These are phyloP conservation scores for Progne subis DNA, from an alignment of 2,113 vertebrate genomes.

Conservation along the genomic window DNA sequence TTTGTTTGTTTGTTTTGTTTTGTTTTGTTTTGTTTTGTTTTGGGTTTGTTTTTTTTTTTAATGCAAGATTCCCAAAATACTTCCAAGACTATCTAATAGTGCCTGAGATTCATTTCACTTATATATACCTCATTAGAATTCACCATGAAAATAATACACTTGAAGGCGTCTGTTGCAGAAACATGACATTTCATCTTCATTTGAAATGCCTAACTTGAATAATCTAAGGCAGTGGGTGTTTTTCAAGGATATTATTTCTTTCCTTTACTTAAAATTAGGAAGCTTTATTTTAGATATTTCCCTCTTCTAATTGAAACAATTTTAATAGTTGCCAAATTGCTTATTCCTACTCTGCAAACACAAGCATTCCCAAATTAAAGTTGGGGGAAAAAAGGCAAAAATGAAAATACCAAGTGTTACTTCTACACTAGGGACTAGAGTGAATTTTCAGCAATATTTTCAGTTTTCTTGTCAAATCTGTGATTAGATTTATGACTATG, in stretches of 20 bases:
- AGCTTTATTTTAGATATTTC: not conserved
- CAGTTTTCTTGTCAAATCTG: not conserved
- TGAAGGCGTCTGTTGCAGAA: not conserved
- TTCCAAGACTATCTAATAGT: not conserved
- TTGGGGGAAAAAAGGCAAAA: not conserved
- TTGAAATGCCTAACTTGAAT: not conserved
- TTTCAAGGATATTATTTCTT: not conserved
- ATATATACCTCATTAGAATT: not conserved
- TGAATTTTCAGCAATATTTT: not conserved
- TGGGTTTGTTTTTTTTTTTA: not conserved
- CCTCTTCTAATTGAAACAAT: not conserved
- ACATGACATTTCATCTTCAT: not conserved
- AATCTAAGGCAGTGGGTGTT: not conserved
- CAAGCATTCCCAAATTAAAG: not conserved
- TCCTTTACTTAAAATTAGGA: fast-evolving
- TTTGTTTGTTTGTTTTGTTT: no score
- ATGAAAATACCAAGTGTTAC: not conserved
- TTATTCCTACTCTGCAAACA: not conserved
- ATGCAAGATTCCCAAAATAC: not conserved
- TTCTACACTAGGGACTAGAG: not conserved
- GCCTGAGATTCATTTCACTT: not conserved
- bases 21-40: not conserved
- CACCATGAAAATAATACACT: not conserved
- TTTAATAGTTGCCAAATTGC: not conserved
- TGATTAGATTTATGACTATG: not conserved